Conservation (phyloP, 2,888 invertebrate genomes). For the Lacanobia oleracea region DNA sequence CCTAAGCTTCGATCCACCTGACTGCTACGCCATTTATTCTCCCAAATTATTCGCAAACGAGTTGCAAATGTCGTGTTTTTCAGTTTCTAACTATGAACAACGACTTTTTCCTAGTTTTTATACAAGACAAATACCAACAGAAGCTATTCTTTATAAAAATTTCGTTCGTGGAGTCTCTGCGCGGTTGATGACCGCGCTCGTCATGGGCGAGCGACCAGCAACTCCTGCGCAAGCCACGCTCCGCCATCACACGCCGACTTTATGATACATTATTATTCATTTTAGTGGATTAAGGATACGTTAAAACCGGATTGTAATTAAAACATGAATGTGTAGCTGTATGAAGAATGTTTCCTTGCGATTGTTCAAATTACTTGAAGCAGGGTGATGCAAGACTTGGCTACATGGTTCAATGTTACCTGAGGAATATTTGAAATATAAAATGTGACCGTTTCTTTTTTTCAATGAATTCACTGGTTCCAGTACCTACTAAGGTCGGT, state of each 20-base stretch:
- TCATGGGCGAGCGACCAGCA: conserved; percentile 73
- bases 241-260: conserved; percentile 63
- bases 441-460: conserved; percentile 1
- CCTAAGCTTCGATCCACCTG: conserved; percentile 19
- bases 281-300: conserved; percentile 67
- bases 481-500: neutral
- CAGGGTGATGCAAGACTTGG: conserved; percentile 27
- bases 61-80: conserved; percentile 40
- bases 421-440: conserved; percentile 2
- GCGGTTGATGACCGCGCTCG: conserved; percentile 77
- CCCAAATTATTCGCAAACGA: conserved; percentile 36
- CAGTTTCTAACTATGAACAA: conserved; percentile 53
- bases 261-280: conserved; percentile 68
- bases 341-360: conserved; percentile 57
- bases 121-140: conserved; percentile 62
- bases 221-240: conserved; percentile 68
- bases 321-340: conserved; percentile 53
- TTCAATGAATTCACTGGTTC: neutral
- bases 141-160: conserved; percentile 70
- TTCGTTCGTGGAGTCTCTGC: conserved; percentile 68
- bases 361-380: conserved; percentile 53
- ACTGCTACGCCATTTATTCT: conserved; percentile 22
- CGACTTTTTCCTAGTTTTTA: conserved; percentile 63
- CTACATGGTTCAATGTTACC: conserved; percentile 13
- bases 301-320: conserved; percentile 67